Evolutionary conservation across 2,113 vertebrate genomes (phyloP), one percentile per base, ranked within the genome.

Genomic region (Antechinus flavipes): DNA sequence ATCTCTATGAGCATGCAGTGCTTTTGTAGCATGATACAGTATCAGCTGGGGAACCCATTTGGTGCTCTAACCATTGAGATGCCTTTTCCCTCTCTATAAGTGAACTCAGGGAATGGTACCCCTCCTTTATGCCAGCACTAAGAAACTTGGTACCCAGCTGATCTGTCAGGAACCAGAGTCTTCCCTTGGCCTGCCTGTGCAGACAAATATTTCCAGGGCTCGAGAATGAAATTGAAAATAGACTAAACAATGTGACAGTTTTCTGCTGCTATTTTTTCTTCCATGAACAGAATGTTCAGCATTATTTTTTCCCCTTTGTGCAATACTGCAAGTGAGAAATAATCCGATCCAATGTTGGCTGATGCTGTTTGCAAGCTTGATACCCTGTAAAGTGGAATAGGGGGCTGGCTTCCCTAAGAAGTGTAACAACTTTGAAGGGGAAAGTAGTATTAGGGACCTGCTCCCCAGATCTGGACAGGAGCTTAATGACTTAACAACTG

Each of bases 181-280:
- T 84, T 96, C n/a, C 84, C 92, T 94, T 89, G 95, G 96, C 93
- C 97, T 89, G 55, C 50, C 68, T 58, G 92, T 94, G 61, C 54
- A 42, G 47, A 97, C 68, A 94, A 94, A 94, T 97, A 93, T 98
- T 98, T 98, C 95, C 92, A 91, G 95, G 96, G 27, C 95, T 97
- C 8, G 52, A 68, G 94, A 96, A 94, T 95, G 97, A 97, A 97
- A 97, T 96, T 97, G 97, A 98, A 98, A 98, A 98, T 98, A 98
- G 97, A 97, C 95, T 97, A 95, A 97, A 98, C 97, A 98, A 97
- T 97, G 96, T 98, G 98, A 97, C 97, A 97, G 96, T 97, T 97
- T 98, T 97, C 96, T 97, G 96, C 97, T 97, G 97, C 98, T 98
- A 98, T 98, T 98, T 98, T 98, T 98, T 98, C 97, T 97, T 94